Conservation (phyloP, 2,888 invertebrate species). For the Clivina fossor region DNA sequence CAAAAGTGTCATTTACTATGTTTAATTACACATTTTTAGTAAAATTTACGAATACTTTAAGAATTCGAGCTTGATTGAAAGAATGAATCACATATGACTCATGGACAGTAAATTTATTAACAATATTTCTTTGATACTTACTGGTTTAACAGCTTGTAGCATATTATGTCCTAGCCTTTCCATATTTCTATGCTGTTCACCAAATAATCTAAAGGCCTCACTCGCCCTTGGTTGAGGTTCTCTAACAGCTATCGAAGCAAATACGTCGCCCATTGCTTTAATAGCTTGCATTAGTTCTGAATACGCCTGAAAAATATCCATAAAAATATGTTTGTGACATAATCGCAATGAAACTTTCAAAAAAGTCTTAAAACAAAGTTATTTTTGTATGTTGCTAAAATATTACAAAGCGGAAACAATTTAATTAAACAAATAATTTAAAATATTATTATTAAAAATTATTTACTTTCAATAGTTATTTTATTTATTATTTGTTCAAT, state of each 20-base stretch:
- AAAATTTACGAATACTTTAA: no score
- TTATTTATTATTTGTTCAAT: no score
- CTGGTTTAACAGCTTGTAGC: constrained; percentile 89
- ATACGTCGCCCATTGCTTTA: constrained; percentile 90
- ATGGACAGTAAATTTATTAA: not conserved
- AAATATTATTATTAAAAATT: no score
- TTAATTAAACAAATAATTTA: no score
- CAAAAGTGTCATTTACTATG: no score
- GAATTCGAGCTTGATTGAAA: no score
- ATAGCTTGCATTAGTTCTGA: constrained; percentile 89
- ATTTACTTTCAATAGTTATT: no score
- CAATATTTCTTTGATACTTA: constrained; percentile 50
- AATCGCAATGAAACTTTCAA: not conserved
- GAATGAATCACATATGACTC: no score
- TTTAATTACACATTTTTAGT: no score
- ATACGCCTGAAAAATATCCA: constrained; percentile 62
- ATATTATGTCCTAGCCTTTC: constrained; percentile 88
- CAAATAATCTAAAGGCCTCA: constrained; percentile 92
- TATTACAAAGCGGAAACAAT: no score
- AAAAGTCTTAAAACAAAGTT: no score
- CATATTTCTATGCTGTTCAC: constrained; percentile 89
- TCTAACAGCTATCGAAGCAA: constrained; percentile 90
- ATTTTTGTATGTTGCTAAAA: no score
- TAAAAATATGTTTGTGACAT: not conserved
- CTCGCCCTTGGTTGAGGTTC: constrained; percentile 95